phyloP scores from a whole-genome alignment of 1,140 invertebrate species.

The Eubasilissa regina region DNA sequence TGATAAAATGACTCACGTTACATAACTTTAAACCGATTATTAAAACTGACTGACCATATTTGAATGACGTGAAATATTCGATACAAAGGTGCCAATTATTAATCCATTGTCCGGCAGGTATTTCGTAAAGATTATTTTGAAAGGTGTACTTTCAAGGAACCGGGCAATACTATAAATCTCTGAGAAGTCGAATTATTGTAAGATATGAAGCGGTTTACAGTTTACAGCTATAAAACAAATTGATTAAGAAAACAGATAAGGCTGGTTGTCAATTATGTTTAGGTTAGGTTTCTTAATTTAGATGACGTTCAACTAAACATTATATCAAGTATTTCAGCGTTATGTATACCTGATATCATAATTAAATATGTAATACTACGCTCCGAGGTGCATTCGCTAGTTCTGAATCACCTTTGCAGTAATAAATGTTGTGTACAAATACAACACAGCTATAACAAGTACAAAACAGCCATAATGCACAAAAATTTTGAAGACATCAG shows the following conservation, averaged over 20 bases:
- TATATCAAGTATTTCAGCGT: background rate
- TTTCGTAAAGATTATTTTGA: background rate
- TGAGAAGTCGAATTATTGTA: no score
- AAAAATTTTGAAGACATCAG: constrained; percentile 21
- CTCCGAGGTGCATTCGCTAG: background rate
- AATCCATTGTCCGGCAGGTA: background rate
- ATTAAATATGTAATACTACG: background rate
- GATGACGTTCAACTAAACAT: constrained; percentile 14
- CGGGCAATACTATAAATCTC: no score
- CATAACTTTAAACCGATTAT: background rate
- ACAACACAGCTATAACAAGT: constrained; percentile 14
- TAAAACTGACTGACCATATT: background rate
- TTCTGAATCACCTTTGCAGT: background rate
- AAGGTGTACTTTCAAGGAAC: background rate
- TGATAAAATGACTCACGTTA: background rate
- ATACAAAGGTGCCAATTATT: constrained; percentile 20
- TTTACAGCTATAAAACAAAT: background rate
- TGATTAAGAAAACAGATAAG: constrained; percentile 27
- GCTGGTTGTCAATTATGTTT: constrained; percentile 30
- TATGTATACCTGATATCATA: constrained; percentile 6
- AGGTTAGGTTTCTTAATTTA: constrained; percentile 30
- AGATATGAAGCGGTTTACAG: no score
- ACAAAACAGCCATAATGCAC: constrained; percentile 27
- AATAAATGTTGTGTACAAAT: constrained; percentile 20
- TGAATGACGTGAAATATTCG: constrained; percentile 1